These are phyloP conservation scores for Drosophila basisetae DNA, from an alignment of 2,888 invertebrate species.

Conservation along the genomic window DNA sequence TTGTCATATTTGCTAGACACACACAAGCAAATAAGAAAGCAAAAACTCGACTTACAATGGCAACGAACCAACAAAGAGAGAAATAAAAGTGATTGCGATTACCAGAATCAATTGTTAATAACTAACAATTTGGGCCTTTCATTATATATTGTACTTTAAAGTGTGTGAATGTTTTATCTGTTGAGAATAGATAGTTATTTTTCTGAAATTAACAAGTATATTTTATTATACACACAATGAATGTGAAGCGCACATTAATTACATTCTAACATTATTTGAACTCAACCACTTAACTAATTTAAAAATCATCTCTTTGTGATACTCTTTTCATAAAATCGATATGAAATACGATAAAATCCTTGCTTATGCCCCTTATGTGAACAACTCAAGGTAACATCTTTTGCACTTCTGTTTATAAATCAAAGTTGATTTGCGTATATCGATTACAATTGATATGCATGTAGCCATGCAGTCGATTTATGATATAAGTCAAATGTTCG, in stretches of 20 bases:
- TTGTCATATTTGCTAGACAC: not conserved
- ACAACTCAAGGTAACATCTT: not conserved
- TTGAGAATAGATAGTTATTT: not conserved
- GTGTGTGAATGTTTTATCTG: not conserved
- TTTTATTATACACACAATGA: not conserved
- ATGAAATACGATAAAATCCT: not conserved
- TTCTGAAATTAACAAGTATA: not conserved
- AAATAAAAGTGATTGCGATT: not conserved
- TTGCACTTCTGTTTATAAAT: not conserved
- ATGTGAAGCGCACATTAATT: not conserved
- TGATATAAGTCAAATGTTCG: not conserved
- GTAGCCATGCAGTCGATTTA: not conserved
- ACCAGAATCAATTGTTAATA: constrained; percentile 2
- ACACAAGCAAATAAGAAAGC: not conserved
- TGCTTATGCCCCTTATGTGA: not conserved
- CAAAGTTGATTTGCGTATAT: not conserved
- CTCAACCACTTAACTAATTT: not conserved
- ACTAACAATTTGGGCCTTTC: not conserved
- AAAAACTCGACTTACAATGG: not conserved
- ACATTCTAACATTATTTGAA: not conserved
- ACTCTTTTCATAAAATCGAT: too few species aligned
- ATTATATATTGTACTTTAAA: not conserved
- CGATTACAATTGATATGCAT: not conserved
- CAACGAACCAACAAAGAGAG: not conserved
- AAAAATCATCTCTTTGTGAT: not conserved